phyloP scores from a whole-genome alignment of 2,113 vertebrate genomes.

The Poeciliopsis turrubarensis region DNA sequence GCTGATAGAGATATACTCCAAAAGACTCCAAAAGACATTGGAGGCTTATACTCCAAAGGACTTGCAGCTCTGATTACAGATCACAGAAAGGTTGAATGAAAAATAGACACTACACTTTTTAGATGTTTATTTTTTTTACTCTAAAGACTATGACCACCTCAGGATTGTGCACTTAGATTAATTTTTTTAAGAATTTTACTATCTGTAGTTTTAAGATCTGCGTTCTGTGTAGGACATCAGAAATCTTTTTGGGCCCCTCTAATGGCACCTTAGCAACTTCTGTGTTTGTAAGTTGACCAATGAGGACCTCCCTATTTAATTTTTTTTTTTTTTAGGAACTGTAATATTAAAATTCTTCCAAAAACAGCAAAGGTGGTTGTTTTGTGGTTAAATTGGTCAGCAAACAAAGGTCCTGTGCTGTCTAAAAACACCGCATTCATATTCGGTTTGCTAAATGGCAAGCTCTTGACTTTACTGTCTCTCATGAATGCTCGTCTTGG shows the following conservation, averaged over 20 bases:
- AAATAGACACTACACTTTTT: too few species aligned
- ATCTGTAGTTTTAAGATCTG: too few species aligned
- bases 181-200: not conserved
- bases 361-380: slow-evolving; percentile 28
- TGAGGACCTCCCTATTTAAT: slow-evolving; percentile 27
- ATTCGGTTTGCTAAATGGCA: slow-evolving; percentile 35
- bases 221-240: too few species aligned
- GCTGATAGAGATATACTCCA: slow-evolving; percentile 8
- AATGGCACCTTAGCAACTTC: too few species aligned
- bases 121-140: too few species aligned
- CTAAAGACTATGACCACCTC: too few species aligned
- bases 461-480: slow-evolving; percentile 16
- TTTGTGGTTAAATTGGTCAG: slow-evolving; percentile 10
- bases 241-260: too few species aligned
- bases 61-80: too few species aligned
- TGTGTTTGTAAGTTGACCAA: slow-evolving; percentile 10
- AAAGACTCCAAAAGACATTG: too few species aligned
- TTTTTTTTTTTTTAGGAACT: slow-evolving; percentile 47
- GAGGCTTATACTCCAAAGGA: too few species aligned
- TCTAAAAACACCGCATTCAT: not conserved
- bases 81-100: too few species aligned
- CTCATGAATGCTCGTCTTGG: slow-evolving; percentile 58
- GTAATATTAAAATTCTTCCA: slow-evolving; percentile 19
- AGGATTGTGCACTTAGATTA: too few species aligned
- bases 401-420: not conserved